These are phyloP conservation scores for Falco punctatus DNA, from an alignment of 2,113 vertebrate genomes.

Conservation along the genomic window DNA sequence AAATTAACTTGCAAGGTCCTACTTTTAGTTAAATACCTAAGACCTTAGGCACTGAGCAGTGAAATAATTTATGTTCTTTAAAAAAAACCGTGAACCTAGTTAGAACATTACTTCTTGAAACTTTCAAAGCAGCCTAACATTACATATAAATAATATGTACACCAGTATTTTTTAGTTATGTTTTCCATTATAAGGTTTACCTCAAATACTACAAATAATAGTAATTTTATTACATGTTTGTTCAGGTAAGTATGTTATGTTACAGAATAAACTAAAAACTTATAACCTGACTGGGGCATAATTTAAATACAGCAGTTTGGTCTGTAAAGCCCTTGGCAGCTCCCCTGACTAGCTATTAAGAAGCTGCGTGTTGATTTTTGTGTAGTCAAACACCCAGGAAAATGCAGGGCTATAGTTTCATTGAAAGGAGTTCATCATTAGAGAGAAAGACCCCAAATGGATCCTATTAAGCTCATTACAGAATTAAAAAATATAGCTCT, in stretches of 20 bases:
- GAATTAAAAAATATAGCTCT: neutral
- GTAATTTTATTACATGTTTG: neutral
- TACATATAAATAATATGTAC: neutral
- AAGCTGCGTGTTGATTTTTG: neutral
- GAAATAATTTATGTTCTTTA: neutral
- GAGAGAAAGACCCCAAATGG: neutral
- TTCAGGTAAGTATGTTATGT: neutral
- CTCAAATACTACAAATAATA: neutral
- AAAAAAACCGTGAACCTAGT: neutral
- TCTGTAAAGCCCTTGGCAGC: neutral
- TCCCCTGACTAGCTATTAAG: rapidly evolving
- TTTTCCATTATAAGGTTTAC: neutral
- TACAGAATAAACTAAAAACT: neutral
- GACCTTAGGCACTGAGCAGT: neutral
- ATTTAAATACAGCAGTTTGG: neutral
- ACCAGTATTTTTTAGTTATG: neutral
- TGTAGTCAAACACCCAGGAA: neutral
- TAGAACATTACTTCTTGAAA: neutral
- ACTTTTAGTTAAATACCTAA: neutral
- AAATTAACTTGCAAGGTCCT: neutral
- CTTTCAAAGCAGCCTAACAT: neutral
- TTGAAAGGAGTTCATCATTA: neutral
- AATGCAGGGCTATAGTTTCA: neutral
- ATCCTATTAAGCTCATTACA: neutral
- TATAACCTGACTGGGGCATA: neutral